Base-by-base conservation (phyloP, 2,888 invertebrate species). In the Andrena chrysosceles region DNA sequence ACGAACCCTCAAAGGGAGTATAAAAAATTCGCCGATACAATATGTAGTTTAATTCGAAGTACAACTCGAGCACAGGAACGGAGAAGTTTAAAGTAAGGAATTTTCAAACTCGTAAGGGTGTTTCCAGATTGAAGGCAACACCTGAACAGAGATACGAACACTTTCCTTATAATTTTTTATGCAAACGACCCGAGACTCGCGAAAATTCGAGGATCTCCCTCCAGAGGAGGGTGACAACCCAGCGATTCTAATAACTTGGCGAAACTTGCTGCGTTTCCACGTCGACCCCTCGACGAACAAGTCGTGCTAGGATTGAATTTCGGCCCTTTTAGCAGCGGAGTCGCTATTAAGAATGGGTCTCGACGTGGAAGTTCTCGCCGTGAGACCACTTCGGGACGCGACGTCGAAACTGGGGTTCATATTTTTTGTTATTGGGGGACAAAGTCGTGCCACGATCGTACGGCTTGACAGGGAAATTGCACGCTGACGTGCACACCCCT, bases 391-490 rank as follows among this genome's bases (percentile, higher is more conserved):
- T 16, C 42, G 42, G 42, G 64, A 54, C 42, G 1, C 23, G 20
- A 20, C 54, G 54, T 56, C 56, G 59, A 29, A 59, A 29, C 59
- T 5, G 29, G 59, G 68, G 26, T 67, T 29, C 67, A 67, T 81
- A 77, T 73, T 77, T 73, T 82, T 62, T 49, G 33, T 52, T 54
- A 49, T 68, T 67, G 54, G 60, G 23, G 60, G 59, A 54, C 74
- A 79, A 70, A 75, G 59, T 69, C 74, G 73, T 29, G 67, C 20
- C 20, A 8, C 79, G 69, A 64, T 68, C 75, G 69, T 70, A 59
- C 35, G 56, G 29, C 69, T 56, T 52, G 35, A 64, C 69, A 52
- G 23, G 67, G 63, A 72, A 83, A 81, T 79, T 56, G 66, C 42
- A 64, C 54, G 60, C 13, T 67, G 67, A 75, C 49, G 73, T 8